A percentile compares a stretch with the other conserved stretches of the same genome.
These are phyloP conservation scores for Ctenomys sociabilis DNA, from an alignment of 2,113 vertebrate genomes.

Conservation along the genomic window DNA sequence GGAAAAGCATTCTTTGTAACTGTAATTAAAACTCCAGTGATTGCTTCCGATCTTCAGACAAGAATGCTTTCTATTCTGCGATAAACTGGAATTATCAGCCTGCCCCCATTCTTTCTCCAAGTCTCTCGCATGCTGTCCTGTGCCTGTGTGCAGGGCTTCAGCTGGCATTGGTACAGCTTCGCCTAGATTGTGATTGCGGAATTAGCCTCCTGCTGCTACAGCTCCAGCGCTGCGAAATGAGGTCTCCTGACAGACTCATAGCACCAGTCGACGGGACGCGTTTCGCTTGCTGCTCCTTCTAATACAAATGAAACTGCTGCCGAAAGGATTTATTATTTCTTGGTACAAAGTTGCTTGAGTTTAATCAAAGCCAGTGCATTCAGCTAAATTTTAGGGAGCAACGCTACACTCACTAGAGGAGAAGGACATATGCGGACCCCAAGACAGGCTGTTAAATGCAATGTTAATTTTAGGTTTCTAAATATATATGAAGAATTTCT, in stretches of 20 bases:
- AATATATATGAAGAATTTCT: background rate
- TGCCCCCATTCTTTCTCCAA: background rate
- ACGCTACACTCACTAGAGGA: background rate
- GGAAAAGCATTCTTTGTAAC: background rate
- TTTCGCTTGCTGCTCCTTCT: conserved; percentile 58
- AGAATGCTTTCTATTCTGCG: conserved; percentile 20
- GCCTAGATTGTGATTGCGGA: conserved; percentile 65
- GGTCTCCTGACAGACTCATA: conserved; percentile 58
- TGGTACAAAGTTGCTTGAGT: background rate
- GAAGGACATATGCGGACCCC: background rate
- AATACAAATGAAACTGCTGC: conserved; percentile 54
- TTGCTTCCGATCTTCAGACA: conserved; percentile 39
- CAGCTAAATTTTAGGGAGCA: background rate
- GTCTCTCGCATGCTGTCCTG: background rate
- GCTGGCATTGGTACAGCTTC: conserved; percentile 52
- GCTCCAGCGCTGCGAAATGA: conserved; percentile 64
- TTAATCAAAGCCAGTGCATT: background rate
- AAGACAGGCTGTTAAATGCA: background rate
- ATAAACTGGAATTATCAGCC: background rate
- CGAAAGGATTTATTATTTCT: conserved; percentile 41
- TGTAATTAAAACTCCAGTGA: conserved; percentile 43
- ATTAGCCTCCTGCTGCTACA: conserved; percentile 70
- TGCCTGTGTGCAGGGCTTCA: conserved; percentile 47
- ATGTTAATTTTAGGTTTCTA: background rate
- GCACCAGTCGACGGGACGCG: conserved; percentile 36